Percentiles rank a stretch among this genome's conserved stretches.
Evolutionary conservation across 2,797 vertebrate species (phyloP).

Genomic region (Sciurus carolinensis): DNA sequence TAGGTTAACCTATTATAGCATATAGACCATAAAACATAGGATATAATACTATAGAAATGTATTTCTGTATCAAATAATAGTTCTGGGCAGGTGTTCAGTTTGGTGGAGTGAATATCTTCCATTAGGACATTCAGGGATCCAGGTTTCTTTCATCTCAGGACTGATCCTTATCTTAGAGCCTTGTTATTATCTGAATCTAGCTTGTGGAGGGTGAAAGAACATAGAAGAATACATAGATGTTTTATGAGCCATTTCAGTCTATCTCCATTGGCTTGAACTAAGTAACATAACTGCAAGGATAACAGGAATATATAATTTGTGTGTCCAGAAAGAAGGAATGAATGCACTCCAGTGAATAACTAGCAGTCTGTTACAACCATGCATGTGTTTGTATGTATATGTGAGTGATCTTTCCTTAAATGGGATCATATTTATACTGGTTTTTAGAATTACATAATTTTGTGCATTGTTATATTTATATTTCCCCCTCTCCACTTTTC

Average conservation of each 20-base stretch:
- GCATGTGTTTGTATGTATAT: not conserved
- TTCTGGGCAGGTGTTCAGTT: not conserved
- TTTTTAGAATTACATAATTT: not conserved
- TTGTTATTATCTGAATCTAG: not conserved
- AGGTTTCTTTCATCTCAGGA: not conserved
- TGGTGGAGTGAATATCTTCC: not conserved
- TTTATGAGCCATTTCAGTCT: not conserved
- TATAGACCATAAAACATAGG: not conserved
- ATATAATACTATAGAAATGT: not conserved
- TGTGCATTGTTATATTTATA: not conserved
- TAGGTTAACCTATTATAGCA: not conserved
- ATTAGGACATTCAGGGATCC: not conserved
- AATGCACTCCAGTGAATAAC: not conserved
- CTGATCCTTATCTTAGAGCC: not conserved
- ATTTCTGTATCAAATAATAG: not conserved
- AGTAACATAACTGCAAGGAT: not conserved
- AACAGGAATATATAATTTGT: not conserved
- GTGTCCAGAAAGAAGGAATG: not conserved
- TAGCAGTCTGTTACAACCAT: not conserved
- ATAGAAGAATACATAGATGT: not conserved
- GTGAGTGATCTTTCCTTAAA: not conserved
- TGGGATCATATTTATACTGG: not conserved
- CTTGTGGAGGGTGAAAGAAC: not conserved
- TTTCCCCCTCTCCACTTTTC: not conserved
- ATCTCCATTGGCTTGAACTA: not conserved